Base-by-base conservation (phyloP, 2,113 vertebrate genomes). In the Scalopus aquaticus region DNA sequence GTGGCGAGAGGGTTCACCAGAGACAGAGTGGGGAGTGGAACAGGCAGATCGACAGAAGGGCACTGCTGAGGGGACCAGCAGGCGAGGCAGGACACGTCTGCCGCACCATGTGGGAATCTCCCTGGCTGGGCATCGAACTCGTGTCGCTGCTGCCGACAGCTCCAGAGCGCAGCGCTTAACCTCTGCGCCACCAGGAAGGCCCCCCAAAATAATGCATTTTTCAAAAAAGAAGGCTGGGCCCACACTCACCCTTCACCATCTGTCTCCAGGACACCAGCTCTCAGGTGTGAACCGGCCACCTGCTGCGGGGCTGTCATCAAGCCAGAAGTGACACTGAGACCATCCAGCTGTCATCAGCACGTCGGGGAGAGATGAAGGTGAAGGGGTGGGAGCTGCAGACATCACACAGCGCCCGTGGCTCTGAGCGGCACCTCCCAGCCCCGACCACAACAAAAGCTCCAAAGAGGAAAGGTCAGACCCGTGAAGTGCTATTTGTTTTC, bases 401-500 rank as follows among this genome's bases (percentile, higher is more conserved):
- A 76, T 35, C 98, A 98, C 95, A 96, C 35, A 74, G 39, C 78
- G 97, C 90, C 8, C 39, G 20, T 82, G 90, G 94, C 89, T 97
- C 97, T 95, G 96, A 98, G 89, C 97, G 88, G 98, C 96, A 96
- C 96, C 93, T 96, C 96, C 95, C 96, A 44, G 88, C 80, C 95
- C 49, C 95, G 96, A 98, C 98, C 98, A 98, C 98, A 98, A 98
- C 98, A 98, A 98, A 98, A 98, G 98, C 98, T 97, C 97, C 51
- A 95, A 96, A 97, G 98, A 98, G 98, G 97, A 98, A 98, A 98
- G 98, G 98, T 98, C 98, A 98, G 98, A 96, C 91, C 98, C 97
- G 89, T 97, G 98, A 98, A 98, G 98, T 98, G 99, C 99, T 99
- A 99, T 99, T 99, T 99, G 99, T 99, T 99, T 99, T 99, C 99